Percentiles rank a stretch among this genome's conserved stretches.
phyloP scores from a whole-genome alignment of 1,140 invertebrate genomes.

The Lysiphlebus fabarum region DNA sequence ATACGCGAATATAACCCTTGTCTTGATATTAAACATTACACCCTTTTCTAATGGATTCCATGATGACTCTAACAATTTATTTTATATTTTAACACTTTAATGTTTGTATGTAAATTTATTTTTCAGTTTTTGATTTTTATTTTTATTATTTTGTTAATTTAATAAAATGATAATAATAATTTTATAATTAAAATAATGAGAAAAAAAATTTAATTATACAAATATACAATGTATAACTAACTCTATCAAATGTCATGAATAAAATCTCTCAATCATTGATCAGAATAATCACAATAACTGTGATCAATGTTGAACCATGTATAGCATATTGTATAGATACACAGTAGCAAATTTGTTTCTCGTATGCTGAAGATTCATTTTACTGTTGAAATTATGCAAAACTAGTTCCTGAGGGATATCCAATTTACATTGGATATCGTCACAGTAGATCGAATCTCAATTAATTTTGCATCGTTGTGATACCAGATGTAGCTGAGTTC shows the following conservation, averaged over 20 bases:
- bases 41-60: no score
- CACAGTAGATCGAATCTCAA: constrained; percentile 41
- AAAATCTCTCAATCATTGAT: no score
- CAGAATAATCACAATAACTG: not conserved
- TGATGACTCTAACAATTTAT: no score
- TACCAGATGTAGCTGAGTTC: not conserved
- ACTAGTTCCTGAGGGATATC: constrained; percentile 45
- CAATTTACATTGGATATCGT: constrained; percentile 37
- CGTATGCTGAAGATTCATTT: constrained; percentile 35
- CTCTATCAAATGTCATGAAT: no score
- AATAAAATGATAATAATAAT: no score
- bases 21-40: constrained; percentile 1
- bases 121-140: no score
- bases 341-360: not conserved
- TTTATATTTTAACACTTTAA: no score
- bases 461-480: constrained; percentile 37
- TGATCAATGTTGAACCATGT: constrained; percentile 14
- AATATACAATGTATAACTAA: no score
- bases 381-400: constrained; percentile 45
- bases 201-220: no score
- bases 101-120: no score
- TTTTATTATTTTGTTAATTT: no score
- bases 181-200: no score
- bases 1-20: not conserved
- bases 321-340: constrained; percentile 5